Conservation (phyloP, 2,797 vertebrate species). For the Notolepis coatsorum region DNA sequence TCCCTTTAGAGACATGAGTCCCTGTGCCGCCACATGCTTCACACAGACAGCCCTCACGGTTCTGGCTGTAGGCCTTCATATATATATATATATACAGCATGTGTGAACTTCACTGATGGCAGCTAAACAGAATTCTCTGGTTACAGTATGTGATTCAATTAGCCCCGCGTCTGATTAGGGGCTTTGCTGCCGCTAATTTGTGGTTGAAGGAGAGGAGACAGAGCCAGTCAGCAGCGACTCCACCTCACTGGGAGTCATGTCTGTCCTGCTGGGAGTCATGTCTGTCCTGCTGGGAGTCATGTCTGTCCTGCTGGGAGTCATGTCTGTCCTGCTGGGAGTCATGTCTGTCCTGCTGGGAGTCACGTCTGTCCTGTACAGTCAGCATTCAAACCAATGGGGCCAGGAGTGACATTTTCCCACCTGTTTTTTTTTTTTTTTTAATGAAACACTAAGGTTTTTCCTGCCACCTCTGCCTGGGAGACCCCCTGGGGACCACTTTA, state of each 20-base stretch:
- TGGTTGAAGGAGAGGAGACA: slow-evolving; percentile 48
- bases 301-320: slow-evolving; percentile 33
- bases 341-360: slow-evolving; percentile 27
- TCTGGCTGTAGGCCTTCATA: too few relatives aligned
- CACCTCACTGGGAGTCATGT: too few relatives aligned
- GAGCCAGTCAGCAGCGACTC: slow-evolving; percentile 44
- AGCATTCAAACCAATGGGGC: slow-evolving; percentile 62
- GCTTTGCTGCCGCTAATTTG: slow-evolving; percentile 54
- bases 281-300: too few relatives aligned
- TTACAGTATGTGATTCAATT: slow-evolving; percentile 53
- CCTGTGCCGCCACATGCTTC: too few relatives aligned
- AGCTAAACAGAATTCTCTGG: slow-evolving; percentile 41
- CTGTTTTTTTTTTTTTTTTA: slow-evolving; percentile 51
- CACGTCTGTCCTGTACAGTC: slow-evolving; percentile 38
- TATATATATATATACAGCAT: too few relatives aligned
- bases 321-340: slow-evolving; percentile 48
- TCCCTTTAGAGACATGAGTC: too few relatives aligned
- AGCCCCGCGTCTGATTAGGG: slow-evolving; percentile 49
- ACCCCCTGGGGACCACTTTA: slow-evolving; percentile 51
- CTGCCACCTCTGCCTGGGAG: slow-evolving; percentile 60
- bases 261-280: slow-evolving; percentile 39
- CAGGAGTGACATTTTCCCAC: slow-evolving; percentile 40
- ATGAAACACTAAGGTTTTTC: slow-evolving; percentile 59
- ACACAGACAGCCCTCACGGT: too few relatives aligned
- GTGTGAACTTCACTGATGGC: slow-evolving; percentile 35